Base-by-base conservation (phyloP, 2,888 invertebrate species). In the Sinhomidia bicolor region DNA sequence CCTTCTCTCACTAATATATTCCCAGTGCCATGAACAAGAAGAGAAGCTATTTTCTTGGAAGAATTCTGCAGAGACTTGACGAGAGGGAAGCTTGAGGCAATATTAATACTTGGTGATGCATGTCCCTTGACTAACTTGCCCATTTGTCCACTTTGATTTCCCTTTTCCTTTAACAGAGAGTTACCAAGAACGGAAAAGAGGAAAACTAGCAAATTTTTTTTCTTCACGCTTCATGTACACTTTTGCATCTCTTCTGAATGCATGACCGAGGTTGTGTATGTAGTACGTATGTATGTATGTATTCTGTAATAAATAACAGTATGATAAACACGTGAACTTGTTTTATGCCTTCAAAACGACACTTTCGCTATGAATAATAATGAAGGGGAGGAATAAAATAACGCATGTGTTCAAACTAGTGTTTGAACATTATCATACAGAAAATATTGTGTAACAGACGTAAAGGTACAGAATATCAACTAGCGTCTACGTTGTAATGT, bases 91-190 rank as follows among this genome's bases (percentile, higher is more conserved):
- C 68, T 82, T 23, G 47, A 17, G 51, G 82, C 82, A 82, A 44
- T 82, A 68, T 71, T 54, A 68, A 82, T 82, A 86, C 71, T 80
- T 86, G 41, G 36, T 71, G 68, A 65, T 85, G 60, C 51, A 36
- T 54, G 68, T 62, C 80, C 80, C 71, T 36, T 44, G 44, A 68
- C 85, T 57, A 41, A 80, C 65, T 68, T 86, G 54, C 57, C 80
- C 79, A 86, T 86, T 85, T 86, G 71, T 71, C 80, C 85, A 80
- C 76, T 85, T 86, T 86, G 79, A 80, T 80, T 86, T 86, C 29
- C 36, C 83, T 51, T 74, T 83, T 29, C 36, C 65, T 12, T 62
- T 71, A 14, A 32, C 14, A 65, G n/a, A 65, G n/a, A 1, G 12
- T 60, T 26, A 26, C 26, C 29, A 32, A 62, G 60, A 62, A 62